A percentile compares a stretch with the other conserved stretches of the same genome.
These are phyloP conservation scores for Vanessa tameamea DNA, from an alignment of 1,140 invertebrate species.

Conservation along the genomic window DNA sequence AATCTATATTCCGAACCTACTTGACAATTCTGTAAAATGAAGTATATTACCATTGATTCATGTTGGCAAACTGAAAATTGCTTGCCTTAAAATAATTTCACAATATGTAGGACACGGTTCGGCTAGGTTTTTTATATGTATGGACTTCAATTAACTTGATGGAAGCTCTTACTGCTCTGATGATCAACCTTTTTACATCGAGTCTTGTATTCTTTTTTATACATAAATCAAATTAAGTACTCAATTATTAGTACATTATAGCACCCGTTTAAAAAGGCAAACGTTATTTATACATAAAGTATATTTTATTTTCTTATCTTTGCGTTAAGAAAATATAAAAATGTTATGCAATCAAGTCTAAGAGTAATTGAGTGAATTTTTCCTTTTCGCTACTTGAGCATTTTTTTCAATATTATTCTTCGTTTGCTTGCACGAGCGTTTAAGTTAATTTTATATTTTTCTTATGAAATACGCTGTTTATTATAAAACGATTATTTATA, in stretches of 20 bases:
- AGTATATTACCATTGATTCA: too few relatives aligned
- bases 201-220: neutral
- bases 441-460: slow-evolving; percentile 21
- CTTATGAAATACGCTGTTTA: slow-evolving; percentile 5
- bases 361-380: neutral
- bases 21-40: too few relatives aligned
- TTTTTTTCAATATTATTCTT: slow-evolving; percentile 18
- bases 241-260: too few relatives aligned
- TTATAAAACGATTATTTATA: neutral
- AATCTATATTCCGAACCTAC: too few relatives aligned
- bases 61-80: too few relatives aligned
- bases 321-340: neutral
- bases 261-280: too few relatives aligned
- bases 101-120: too few relatives aligned
- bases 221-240: too few relatives aligned
- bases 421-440: slow-evolving; percentile 23
- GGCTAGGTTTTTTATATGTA: neutral
- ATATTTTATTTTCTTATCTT: too few relatives aligned
- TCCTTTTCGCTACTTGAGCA: neutral
- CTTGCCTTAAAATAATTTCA: too few relatives aligned
- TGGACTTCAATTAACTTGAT: slow-evolving; percentile 2
- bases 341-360: neutral
- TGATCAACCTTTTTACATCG: neutral
- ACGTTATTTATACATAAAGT: too few relatives aligned
- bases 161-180: neutral